Percentiles rank a stretch among this genome's conserved stretches.
These are phyloP conservation scores for Apotomis turbidana DNA, from an alignment of 2,888 invertebrate genomes.

Conservation along the genomic window DNA sequence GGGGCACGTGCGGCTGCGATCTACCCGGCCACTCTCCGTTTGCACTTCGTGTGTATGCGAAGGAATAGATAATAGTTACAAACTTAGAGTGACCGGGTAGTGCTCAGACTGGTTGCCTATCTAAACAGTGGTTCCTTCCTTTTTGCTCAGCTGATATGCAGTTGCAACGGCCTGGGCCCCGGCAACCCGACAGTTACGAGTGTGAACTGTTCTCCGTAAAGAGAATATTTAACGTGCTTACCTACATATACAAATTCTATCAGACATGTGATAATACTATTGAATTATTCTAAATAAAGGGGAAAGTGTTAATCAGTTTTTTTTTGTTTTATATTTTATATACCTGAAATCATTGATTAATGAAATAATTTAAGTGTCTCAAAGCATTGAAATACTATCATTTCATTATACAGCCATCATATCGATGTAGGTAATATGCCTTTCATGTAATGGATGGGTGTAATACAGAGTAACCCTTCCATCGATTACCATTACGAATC, in stretches of 20 bases:
- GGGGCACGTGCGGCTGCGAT: slow-evolving; percentile 32
- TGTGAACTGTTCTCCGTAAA: slow-evolving; percentile 53
- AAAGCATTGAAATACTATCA: no score
- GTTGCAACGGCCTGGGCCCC: slow-evolving; percentile 27
- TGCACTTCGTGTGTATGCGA: background rate
- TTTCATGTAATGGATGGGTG: no score
- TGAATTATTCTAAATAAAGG: slow-evolving; percentile 78
- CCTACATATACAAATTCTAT: slow-evolving; percentile 66
- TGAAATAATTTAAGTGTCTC: no score
- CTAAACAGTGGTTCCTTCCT: slow-evolving; percentile 4
- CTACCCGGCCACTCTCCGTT: slow-evolving; percentile 1
- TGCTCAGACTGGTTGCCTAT: background rate
- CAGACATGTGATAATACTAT: slow-evolving; percentile 79
- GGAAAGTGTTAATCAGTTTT: slow-evolving; percentile 64
- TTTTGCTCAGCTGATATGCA: background rate
- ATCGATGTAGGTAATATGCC: no score
- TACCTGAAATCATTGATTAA: background rate
- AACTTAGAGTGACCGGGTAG: background rate
- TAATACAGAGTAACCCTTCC: no score
- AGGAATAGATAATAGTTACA: background rate
- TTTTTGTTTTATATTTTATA: slow-evolving; percentile 53
- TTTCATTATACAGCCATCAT: no score
- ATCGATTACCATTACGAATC: no score
- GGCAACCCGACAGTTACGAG: slow-evolving; percentile 51
- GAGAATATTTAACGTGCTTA: slow-evolving; percentile 72